Percentiles rank a stretch among this genome's conserved stretches.
Conservation (phyloP, 2,797 vertebrate species). For the Leptoclinus maculatus region DNA sequence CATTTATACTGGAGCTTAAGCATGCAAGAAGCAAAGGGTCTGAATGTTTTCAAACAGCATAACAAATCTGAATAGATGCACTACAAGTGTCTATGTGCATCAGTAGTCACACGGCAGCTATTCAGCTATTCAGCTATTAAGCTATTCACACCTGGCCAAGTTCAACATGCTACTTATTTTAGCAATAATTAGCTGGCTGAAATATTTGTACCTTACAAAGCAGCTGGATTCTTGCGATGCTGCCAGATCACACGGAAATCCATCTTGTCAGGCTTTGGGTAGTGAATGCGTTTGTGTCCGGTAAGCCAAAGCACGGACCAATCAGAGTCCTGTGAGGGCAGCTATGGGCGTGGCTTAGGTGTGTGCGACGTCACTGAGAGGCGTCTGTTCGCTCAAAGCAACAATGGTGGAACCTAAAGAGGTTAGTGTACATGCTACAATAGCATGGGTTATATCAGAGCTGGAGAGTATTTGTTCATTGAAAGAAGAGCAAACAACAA, state of each 20-base stretch:
- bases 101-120: not conserved
- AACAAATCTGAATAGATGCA: slow-evolving; percentile 27
- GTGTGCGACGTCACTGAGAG: not conserved
- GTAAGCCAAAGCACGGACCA: not conserved
- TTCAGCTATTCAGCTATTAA: not conserved
- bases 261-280: too few species aligned
- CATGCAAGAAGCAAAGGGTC: slow-evolving; percentile 18
- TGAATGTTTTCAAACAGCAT: slow-evolving; percentile 19
- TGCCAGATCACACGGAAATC: too few species aligned
- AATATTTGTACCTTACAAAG: too few species aligned
- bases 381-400: too few species aligned
- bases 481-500: not conserved
- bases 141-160: not conserved
- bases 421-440: not conserved
- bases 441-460: not conserved
- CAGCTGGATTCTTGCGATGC: too few species aligned
- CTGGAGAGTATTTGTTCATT: not conserved
- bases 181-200: not conserved
- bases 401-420: too few species aligned
- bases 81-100: not conserved
- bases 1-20: slow-evolving; percentile 14
- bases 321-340: not conserved
- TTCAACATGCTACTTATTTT: not conserved
- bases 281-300: not conserved
- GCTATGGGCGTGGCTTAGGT: not conserved